Conservation (phyloP, 2,888 invertebrate genomes). For the Leucophenga montana region DNA sequence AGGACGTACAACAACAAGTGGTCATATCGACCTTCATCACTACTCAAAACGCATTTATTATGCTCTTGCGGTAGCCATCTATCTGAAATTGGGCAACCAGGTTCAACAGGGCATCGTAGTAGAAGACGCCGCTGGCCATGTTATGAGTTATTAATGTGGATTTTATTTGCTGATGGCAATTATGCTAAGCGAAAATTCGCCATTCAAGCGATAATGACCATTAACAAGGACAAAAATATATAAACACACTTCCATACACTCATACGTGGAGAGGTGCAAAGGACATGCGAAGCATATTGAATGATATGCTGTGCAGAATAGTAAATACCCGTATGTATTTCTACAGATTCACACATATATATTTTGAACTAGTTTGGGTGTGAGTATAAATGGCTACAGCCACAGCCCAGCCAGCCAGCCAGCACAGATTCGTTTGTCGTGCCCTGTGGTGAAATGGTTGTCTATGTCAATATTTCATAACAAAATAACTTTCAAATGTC, state of each 20-base stretch:
- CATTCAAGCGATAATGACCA: background rate
- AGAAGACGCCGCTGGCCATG: no score
- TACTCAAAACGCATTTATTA: no score
- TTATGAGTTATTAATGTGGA: slow-evolving; percentile 10
- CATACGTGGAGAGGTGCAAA: background rate
- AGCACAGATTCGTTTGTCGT: slow-evolving; percentile 30
- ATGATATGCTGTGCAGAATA: background rate
- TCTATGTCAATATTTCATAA: slow-evolving; percentile 47
- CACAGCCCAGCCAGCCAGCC: no score
- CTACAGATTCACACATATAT: no score
- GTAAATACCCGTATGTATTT: no score
- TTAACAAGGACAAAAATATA: background rate
- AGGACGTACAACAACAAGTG: no score
- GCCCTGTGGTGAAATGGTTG: slow-evolving; percentile 44
- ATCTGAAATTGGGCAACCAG: no score
- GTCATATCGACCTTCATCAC: no score
- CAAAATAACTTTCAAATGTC: slow-evolving; percentile 39
- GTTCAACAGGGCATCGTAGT: no score
- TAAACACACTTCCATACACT: background rate
- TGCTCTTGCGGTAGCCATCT: no score
- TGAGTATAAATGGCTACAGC: no score
- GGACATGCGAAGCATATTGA: background rate
- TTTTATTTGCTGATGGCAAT: background rate
- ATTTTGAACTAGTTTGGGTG: no score
- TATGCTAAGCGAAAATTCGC: slow-evolving; percentile 10